Conservation (phyloP, 2,113 vertebrate species). For the Ictidomys tridecemlineatus region DNA sequence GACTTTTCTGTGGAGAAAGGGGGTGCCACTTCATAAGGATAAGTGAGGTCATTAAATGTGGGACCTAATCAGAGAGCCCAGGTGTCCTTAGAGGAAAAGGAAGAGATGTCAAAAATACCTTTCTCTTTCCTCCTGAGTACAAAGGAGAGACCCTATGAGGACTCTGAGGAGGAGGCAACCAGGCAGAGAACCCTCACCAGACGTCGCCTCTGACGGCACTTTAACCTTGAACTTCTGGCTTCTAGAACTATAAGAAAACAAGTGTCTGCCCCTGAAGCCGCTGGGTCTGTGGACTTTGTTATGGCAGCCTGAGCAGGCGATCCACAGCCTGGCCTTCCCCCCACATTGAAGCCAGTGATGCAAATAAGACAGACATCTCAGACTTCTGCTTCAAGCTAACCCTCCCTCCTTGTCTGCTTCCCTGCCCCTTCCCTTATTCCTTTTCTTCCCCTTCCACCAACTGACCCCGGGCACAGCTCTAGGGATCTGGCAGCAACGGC, state of each 20-base stretch:
- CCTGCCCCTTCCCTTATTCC: background rate
- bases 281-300: background rate
- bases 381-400: background rate
- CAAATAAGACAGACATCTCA: background rate
- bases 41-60: background rate
- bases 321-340: background rate
- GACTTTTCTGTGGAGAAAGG: too few species aligned
- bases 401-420: background rate
- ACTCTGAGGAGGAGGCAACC: too few species aligned
- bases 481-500: background rate
- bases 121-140: background rate
- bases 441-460: background rate
- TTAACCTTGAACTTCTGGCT: background rate
- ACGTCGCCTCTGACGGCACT: background rate
- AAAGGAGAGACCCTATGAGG: background rate
- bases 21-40: background rate
- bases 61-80: background rate
- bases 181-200: background rate
- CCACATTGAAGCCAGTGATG: background rate
- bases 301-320: background rate
- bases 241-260: background rate
- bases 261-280: background rate
- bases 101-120: background rate
- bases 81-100: background rate
- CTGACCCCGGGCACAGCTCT: background rate